Evolutionary conservation across 2,888 invertebrate genomes (phyloP).

Genomic region (Chelonus formosanus): DNA sequence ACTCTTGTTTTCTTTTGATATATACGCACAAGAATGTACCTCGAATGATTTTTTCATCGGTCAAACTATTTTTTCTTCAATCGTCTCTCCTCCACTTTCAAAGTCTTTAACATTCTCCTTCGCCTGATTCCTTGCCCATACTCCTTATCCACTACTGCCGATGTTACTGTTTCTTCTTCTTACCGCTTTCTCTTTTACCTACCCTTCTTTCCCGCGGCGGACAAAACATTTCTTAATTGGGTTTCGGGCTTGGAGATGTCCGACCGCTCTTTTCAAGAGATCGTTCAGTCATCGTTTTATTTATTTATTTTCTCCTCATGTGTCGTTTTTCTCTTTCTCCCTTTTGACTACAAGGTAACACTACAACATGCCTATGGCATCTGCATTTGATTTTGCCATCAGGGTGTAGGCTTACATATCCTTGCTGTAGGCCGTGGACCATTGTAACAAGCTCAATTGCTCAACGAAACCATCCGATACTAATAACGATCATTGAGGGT

Average conservation of each 20-base stretch:
- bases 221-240: slow-evolving; percentile 66
- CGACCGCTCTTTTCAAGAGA: slow-evolving; percentile 40
- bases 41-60: neutral
- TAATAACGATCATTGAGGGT: slow-evolving; percentile 40
- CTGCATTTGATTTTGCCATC: slow-evolving; percentile 6
- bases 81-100: slow-evolving; percentile 34
- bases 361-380: slow-evolving; percentile 6
- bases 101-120: slow-evolving; percentile 34
- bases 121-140: slow-evolving; percentile 31
- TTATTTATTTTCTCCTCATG: slow-evolving; percentile 47
- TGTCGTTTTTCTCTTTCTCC: slow-evolving; percentile 22
- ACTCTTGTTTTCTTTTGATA: slow-evolving; percentile 35
- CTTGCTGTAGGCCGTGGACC: neutral
- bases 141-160: neutral
- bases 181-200: slow-evolving; percentile 33
- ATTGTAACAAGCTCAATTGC: slow-evolving; percentile 1
- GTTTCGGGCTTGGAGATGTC: slow-evolving; percentile 51
- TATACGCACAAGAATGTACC: neutral
- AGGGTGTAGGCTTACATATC: neutral
- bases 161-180: slow-evolving; percentile 33
- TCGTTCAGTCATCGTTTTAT: slow-evolving; percentile 48
- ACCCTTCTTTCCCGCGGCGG: slow-evolving; percentile 54
- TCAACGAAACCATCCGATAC: slow-evolving; percentile 33
- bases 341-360: slow-evolving; percentile 23
- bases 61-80: slow-evolving; percentile 27